Base-by-base conservation (phyloP, 2,113 vertebrate genomes). In the Manacus vitellinus region DNA sequence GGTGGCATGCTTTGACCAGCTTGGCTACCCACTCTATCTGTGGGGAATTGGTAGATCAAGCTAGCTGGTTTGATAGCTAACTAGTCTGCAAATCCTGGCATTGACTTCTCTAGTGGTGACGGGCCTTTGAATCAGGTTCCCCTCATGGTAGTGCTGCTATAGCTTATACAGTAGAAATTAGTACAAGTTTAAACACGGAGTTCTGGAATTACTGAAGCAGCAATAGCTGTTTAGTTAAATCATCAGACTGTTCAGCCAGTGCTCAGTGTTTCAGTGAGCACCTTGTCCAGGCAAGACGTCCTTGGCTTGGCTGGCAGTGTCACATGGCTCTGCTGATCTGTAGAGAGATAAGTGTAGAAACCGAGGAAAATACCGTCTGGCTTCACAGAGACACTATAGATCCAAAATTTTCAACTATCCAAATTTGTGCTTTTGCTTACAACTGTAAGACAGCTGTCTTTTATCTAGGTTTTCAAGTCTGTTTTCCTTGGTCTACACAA, bases 1-100 rank as follows among this genome's bases (percentile, higher is more conserved):
- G 0, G 7, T 63, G 19, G 19, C 33, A 22, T 25, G 10, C 14
- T 55, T 21, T 27, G 54, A 12, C 56, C 54, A 39, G 0, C 8
- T 30, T 85, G 13, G 8, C 1, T 30, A 2, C 8, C 7, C 5
- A 2, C 15, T 75, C 49, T 70, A 0, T 47, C 16, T 52, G 4
- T 51, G 25, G 17, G 23, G 30, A 39, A 5, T 19, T 54, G 31
- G 28, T 67, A 35, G 20, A n/a, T 81, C 8, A 75, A 20, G 21
- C 14, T 94, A 18, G 18, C 12, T 94, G 31, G 1, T 47, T 59
- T 67, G 54, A 41, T 16, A 82, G 25, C 8, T 55, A 59, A 19
- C 23, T 54, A 7, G 37, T 39, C 54, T 76, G 33, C 14, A 93
- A 37, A 74, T 85, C 20, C 35, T 75, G 46, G 11, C 6, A 14